phyloP scores from a whole-genome alignment of 2,113 vertebrate genomes.

The Cettia cetti region DNA sequence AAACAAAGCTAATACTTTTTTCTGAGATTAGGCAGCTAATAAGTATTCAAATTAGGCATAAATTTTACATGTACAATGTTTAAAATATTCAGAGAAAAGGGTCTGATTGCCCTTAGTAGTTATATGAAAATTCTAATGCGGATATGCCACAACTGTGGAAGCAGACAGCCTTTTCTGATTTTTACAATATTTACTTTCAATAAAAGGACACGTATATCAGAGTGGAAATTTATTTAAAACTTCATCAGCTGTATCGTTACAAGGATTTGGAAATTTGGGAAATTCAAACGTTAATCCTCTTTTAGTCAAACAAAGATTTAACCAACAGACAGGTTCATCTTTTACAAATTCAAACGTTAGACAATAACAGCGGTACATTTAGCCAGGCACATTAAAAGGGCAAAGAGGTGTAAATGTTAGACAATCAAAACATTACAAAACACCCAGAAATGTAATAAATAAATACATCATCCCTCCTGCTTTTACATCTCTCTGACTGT shows the following conservation, averaged over 20 bases:
- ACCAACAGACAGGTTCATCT: slow-evolving; percentile 55
- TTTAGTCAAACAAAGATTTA: slow-evolving; percentile 64
- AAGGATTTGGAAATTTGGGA: slow-evolving; percentile 43
- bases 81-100: slow-evolving; percentile 99
- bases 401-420: slow-evolving; percentile 22
- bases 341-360: slow-evolving; percentile 51
- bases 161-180: slow-evolving; percentile 70
- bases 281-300: slow-evolving; percentile 57
- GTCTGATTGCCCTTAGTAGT: slow-evolving; percentile 93
- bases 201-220: slow-evolving; percentile 32
- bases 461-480: slow-evolving; percentile 14
- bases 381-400: slow-evolving; percentile 58
- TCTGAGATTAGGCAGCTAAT: slow-evolving; percentile 94
- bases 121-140: slow-evolving; percentile 93
- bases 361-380: slow-evolving; percentile 48
- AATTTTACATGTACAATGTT: slow-evolving; percentile 99
- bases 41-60: slow-evolving; percentile 99
- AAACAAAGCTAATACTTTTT: slow-evolving; percentile 89
- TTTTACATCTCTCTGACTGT: slow-evolving; percentile 25
- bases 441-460: slow-evolving; percentile 54
- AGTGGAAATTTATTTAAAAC: slow-evolving; percentile 59
- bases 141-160: slow-evolving; percentile 72
- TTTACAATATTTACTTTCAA: slow-evolving; percentile 69
- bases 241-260: slow-evolving; percentile 54
- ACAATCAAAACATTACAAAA: slow-evolving; percentile 34